A percentile compares a stretch with the other conserved stretches of the same genome.
phyloP scores from a whole-genome alignment of 2,113 vertebrate species.

The Rhinopomastus cyanomelas region DNA sequence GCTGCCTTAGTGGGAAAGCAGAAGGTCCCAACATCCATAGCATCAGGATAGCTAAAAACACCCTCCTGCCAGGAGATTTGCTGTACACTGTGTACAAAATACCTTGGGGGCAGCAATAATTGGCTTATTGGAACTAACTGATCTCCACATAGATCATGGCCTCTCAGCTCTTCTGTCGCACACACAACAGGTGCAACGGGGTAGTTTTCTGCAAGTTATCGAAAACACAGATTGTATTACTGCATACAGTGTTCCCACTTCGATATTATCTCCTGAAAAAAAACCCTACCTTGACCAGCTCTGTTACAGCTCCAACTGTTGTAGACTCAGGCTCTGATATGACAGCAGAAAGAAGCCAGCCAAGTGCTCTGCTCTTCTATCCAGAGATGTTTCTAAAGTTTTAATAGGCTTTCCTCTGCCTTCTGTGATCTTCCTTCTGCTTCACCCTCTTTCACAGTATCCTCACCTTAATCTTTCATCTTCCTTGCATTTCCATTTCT shows the following conservation, averaged over 20 bases:
- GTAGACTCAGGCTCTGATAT: background rate
- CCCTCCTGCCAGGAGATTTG: background rate
- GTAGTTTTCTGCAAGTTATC: background rate
- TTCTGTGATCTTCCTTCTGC: background rate
- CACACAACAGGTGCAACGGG: rapidly evolving
- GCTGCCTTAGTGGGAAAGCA: background rate
- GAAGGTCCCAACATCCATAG: background rate
- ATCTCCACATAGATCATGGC: background rate
- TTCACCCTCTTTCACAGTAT: background rate
- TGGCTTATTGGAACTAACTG: background rate
- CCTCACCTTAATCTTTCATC: background rate
- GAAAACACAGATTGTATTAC: background rate
- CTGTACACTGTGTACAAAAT: background rate
- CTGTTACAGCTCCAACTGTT: background rate
- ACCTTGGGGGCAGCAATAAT: background rate
- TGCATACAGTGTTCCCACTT: background rate
- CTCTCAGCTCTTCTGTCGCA: background rate
- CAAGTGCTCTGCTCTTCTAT: background rate
- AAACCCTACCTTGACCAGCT: background rate
- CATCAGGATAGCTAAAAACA: background rate
- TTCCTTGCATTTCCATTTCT: background rate
- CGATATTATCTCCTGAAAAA: background rate
- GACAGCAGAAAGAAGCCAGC: background rate
- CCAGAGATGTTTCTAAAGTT: background rate
- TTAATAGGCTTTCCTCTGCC: background rate